Conservation (phyloP, 2,113 vertebrate genomes). For the Uria lomvia region DNA sequence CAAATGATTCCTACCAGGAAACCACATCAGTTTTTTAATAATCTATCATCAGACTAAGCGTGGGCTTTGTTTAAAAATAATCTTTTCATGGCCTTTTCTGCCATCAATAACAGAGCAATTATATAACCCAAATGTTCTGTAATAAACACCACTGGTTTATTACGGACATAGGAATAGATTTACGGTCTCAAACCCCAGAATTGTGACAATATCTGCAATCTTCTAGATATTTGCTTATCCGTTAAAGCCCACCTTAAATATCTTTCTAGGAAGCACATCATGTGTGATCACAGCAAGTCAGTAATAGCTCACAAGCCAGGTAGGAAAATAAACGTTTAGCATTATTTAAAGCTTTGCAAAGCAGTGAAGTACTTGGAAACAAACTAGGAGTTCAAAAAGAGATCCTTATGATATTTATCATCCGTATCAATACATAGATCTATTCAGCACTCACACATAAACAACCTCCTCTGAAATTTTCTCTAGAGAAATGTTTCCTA, state of each 20-base stretch:
- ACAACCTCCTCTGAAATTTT: background rate
- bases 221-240: background rate
- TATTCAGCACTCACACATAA: background rate
- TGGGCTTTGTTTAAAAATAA: background rate
- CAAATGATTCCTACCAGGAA: background rate
- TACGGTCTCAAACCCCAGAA: background rate
- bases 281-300: background rate
- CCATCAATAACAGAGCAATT: background rate
- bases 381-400: background rate
- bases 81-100: background rate
- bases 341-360: background rate
- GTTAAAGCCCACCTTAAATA: background rate
- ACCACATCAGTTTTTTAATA: background rate
- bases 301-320: background rate
- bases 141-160: background rate
- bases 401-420: background rate
- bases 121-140: background rate
- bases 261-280: background rate
- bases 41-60: background rate
- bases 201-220: background rate
- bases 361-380: background rate
- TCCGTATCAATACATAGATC: background rate
- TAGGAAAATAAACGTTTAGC: background rate
- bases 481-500: background rate
- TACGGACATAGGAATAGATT: background rate